Base-by-base conservation (phyloP, 2,888 invertebrate species). In the Julus scanicus region DNA sequence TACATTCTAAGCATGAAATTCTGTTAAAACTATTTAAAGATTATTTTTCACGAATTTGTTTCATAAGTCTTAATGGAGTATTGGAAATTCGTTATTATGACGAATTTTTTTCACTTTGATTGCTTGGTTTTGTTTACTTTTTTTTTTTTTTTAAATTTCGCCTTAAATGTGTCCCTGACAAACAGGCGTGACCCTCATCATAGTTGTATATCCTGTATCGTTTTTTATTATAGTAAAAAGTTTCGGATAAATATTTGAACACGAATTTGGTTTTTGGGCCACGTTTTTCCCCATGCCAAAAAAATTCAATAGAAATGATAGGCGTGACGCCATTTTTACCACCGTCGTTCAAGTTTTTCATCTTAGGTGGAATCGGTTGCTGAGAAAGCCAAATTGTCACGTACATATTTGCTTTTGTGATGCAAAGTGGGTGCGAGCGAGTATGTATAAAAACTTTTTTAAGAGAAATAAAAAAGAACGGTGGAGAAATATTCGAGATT, bases 371-470 rank as follows among this genome's bases (percentile, higher is more conserved):
- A 71, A 71, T 71, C 71, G 63, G 63, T 71, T n/a, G 71, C 71
- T 71, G 29, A 29, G 29, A 71, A 71, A 29, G 71, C 71, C 71
- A 71, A 71, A 71, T 71, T 13, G 71, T 71, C 71, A 71, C 71
- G 71, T 71, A 71, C 71, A 71, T 71, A 71, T 71, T 71, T 71
- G 71, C 71, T 29, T 71, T 71, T 71, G 29, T 71, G 71, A 29
- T 71, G 71, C 71, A 71, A 71, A 71, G 29, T 71, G 71, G 71
- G 71, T 13, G 29, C 11, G 29, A 9, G 17, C 53, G 17, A 13
- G 53, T 1, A 53, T 53, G 15, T 13, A 53, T 53, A 3, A 17
- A 17, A 29, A 11, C 29, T 20, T 71, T 71, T 29, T 71, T 71
- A 29, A 71, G 29, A 29, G 71, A 29, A 53, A 53, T 17, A 17